Base-by-base conservation (phyloP, 2,888 invertebrate species). In the Cheilosia scutellata region DNA sequence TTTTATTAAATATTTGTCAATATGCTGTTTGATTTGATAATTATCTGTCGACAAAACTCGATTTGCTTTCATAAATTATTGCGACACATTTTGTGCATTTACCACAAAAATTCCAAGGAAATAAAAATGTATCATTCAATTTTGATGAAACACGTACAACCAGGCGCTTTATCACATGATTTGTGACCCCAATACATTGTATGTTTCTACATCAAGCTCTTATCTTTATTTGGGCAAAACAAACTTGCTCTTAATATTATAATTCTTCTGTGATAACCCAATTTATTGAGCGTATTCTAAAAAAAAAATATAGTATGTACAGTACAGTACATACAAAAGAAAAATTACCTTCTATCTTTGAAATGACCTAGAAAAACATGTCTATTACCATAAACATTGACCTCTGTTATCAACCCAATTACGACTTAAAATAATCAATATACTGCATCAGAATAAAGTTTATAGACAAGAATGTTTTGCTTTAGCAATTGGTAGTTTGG, bases 301-400 rank as follows among this genome's bases (percentile, higher is more conserved):
- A 16, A 13, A 44, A 47, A 47, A 20, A 47, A 47, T 4, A n/a
- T n/a, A n/a, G n/a, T 9, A 42, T 9, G 7, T 7, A n/a, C 6
- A 5, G 11, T 0, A 44, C 2, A 44, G 1, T 37, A 4, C 11
- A 11, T 4, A 37, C 33, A 7, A 44, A 4, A 40, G 11, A 40
- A 16, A 16, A 20, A 16, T 20, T 2, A 40, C 27, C 42, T 42
- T 42, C 31, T 57, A 31, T 57, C 31, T 31, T 20, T 42, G 6
- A 25, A 60, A 37, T 42, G 27, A 60, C 60, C 60, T 42, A 60
- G 60, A 60, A 60, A 60, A 42, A 60, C 60, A 60, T 3, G 60
- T 42, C 42, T 25, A 27, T 20, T 57, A 47, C 31, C 42, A 47
- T 63, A 29, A 16, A 16, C 44, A 31, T 47, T 47, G 44, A 31